Percentiles rank a stretch among this genome's conserved stretches.
Evolutionary conservation across 2,888 invertebrate genomes (phyloP).

Genomic region (Epistrophe grossulariae): DNA sequence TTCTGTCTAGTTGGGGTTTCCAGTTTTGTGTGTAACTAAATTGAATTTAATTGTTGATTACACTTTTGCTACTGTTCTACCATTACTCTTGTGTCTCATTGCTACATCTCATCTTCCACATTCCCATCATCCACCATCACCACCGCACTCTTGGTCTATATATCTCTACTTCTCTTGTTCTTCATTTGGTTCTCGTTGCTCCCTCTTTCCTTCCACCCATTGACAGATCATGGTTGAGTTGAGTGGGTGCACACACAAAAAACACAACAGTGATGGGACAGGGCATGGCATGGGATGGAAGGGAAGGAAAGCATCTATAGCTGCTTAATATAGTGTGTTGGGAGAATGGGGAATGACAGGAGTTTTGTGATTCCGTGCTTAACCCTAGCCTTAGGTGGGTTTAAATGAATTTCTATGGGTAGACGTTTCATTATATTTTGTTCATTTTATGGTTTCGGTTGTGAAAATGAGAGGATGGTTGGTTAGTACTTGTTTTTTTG

Average conservation of each 20-base stretch:
- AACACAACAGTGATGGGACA: background rate
- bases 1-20: slow-evolving; percentile 67
- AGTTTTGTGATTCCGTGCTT: slow-evolving; percentile 60
- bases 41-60: slow-evolving; percentile 76
- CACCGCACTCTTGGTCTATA: background rate
- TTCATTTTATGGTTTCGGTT: slow-evolving; percentile 73
- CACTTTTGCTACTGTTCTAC: slow-evolving; percentile 72
- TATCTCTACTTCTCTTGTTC: background rate
- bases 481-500: background rate
- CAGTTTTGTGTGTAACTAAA: slow-evolving; percentile 76
- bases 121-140: slow-evolving; percentile 10
- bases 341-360: slow-evolving; percentile 42
- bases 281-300: background rate
- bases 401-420: slow-evolving; percentile 74
- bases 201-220: slow-evolving; percentile 13
- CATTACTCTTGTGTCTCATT: slow-evolving; percentile 28
- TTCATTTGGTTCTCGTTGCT: background rate
- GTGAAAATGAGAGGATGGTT: slow-evolving; percentile 65
- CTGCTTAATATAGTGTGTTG: background rate
- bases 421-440: slow-evolving; percentile 75
- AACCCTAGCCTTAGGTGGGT: slow-evolving; percentile 68
- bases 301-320: background rate
- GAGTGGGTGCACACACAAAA: slow-evolving; percentile 50
- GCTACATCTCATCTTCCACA: background rate
- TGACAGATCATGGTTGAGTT: slow-evolving; percentile 70